phyloP scores from a whole-genome alignment of 2,888 invertebrate species.

The Dynastes tityus region DNA sequence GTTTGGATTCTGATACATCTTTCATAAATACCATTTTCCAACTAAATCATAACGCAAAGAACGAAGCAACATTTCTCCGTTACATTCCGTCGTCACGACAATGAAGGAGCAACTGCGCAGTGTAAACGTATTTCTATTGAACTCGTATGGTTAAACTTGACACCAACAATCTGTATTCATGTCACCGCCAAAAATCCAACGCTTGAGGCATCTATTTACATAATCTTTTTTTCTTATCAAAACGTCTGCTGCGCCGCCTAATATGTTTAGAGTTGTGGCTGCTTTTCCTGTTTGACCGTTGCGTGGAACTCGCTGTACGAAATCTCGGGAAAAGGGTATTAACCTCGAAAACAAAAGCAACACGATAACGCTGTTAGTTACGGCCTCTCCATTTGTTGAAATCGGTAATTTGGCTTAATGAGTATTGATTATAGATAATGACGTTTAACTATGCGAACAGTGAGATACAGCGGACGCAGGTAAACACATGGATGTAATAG shows the following conservation, averaged over 20 bases:
- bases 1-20: no score
- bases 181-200: no score
- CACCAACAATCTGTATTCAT: no score
- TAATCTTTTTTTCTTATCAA: not conserved
- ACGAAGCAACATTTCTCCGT: no score
- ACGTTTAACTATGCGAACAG: not conserved
- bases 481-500: no score
- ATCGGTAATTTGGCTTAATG: conserved; percentile 27
- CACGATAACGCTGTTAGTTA: conserved; percentile 2
- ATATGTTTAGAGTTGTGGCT: conserved; percentile 3
- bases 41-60: no score
- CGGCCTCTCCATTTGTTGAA: conserved; percentile 6
- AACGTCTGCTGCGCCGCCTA: not conserved
- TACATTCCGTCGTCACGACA: no score
- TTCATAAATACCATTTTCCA: no score
- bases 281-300: not conserved
- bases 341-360: conserved; percentile 24
- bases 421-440: conserved; percentile 27
- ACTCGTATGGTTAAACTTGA: no score
- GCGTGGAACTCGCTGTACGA: not conserved
- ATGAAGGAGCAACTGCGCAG: no score
- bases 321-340: conserved; percentile 17
- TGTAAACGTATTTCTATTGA: no score
- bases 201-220: not conserved
- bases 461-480: no score